Evolutionary conservation across 2,797 vertebrate genomes (phyloP), one percentile per base, ranked within the genome.

Genomic region (Anisognathus igniventris): DNA sequence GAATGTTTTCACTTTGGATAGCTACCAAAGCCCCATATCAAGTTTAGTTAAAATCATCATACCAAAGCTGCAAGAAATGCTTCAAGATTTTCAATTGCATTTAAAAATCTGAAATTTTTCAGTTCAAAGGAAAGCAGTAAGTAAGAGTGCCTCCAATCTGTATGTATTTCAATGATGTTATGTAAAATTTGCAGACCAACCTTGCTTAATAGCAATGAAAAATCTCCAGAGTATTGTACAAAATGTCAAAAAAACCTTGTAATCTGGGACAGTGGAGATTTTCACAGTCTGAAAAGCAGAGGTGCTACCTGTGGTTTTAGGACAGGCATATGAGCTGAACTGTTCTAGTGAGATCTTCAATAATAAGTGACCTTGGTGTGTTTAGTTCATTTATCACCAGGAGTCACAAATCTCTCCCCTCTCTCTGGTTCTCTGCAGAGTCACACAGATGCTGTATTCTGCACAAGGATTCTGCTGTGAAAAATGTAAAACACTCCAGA

Each of bases 401-500:
- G 21, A 91, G 77, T 53, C 56, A 80, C 20, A 71, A 19, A 47
- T 11, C 35, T 78, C 61, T 72, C 35, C 57, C 40, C 27, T 64
- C 40, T 47, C 45, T 45, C 66, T 47, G 42, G 19, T 27, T 61
- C 61, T 79, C 45, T 37, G 30, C 42, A 30, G 56, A 76, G 39
- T 65, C 76, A 83, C 65, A 65, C 40, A 25, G 35, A 30, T 37
- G 15, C 24, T 71, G 42, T 17, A 5, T n/a, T 65, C 67, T 72
- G 31, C 64, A 81, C 51, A 19, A 58, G 47, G 39, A 81, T 67
- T 67, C 42, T 79, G 75, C 78, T 79, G 40, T 3, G 3, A 62
- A 61, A 80, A 91, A 31, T 0, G 0, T 20, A 47, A 50, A 4
- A 8, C 15, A 16, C 28, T 25, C 28, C 0, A 5, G 62, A 47